Percentiles rank a stretch among this genome's conserved stretches.
Evolutionary conservation across 2,797 vertebrate species (phyloP).

Genomic region (Epinephelus malabaricus): DNA sequence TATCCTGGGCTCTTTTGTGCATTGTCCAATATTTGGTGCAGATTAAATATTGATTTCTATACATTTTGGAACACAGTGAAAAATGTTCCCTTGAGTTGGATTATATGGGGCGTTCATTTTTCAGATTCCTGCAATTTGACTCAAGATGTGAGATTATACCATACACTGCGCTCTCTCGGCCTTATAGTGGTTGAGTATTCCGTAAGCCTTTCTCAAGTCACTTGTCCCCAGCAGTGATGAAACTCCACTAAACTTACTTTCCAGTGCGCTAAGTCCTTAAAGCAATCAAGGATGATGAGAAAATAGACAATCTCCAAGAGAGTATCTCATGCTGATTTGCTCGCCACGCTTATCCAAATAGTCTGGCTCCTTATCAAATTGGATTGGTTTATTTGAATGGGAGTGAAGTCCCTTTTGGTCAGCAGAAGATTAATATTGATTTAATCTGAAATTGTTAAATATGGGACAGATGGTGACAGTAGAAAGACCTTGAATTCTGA

Average conservation of each 20-base stretch:
- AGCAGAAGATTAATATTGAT: conserved; percentile 81
- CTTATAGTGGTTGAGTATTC: conserved; percentile 46
- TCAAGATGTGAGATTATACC: conserved; percentile 56
- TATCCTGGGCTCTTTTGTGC: conserved; percentile 77
- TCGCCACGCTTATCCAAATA: conserved; percentile 74
- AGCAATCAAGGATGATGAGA: conserved; percentile 71
- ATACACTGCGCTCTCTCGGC: conserved; percentile 24
- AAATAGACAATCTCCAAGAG: conserved; percentile 69
- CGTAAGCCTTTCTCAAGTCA: conserved; percentile 30
- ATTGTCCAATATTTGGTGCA: conserved; percentile 83
- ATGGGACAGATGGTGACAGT: conserved; percentile 70
- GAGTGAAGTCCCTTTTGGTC: conserved; percentile 75
- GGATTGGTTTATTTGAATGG: conserved; percentile 79
- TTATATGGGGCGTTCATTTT: conserved; percentile 76
- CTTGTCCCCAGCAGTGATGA: conserved; percentile 38
- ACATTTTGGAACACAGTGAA: conserved; percentile 82
- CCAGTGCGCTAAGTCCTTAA: conserved; percentile 46
- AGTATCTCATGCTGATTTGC: conserved; percentile 69
- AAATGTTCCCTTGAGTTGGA: conserved; percentile 81
- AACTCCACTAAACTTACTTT: conserved; percentile 62
- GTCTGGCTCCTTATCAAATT: conserved; percentile 79
- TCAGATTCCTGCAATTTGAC: conserved; percentile 69
- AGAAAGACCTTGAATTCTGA: conserved; percentile 72
- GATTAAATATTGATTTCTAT: conserved; percentile 89
- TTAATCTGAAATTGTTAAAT: conserved; percentile 85